Percentiles rank a stretch among this genome's conserved stretches.
Conservation (phyloP, 2,888 invertebrate species). For the Heterodera filipjevi region DNA sequence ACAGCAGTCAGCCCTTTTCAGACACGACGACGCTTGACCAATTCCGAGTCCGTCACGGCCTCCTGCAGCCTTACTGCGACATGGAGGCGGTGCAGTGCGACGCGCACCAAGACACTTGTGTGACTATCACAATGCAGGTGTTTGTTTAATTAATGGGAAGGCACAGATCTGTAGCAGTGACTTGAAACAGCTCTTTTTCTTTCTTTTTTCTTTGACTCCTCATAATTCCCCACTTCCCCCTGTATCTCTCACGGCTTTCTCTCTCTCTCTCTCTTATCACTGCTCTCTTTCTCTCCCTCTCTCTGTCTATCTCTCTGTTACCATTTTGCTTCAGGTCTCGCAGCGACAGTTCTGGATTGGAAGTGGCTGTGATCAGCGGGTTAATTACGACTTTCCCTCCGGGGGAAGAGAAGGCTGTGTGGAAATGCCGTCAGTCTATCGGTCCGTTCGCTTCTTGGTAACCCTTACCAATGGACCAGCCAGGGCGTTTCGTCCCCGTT, state of each 20-base stretch:
- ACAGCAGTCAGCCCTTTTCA: background rate
- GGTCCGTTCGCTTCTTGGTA: no score
- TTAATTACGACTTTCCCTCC: slow-evolving; percentile 55
- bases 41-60: slow-evolving; percentile 58
- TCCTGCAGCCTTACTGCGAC: slow-evolving; percentile 48
- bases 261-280: background rate
- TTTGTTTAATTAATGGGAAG: slow-evolving; percentile 28
- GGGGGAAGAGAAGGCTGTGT: slow-evolving; percentile 48
- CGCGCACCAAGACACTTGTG: slow-evolving; percentile 59
- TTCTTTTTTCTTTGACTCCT: no score
- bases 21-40: slow-evolving; percentile 59
- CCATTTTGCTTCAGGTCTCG: slow-evolving; percentile 9
- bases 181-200: background rate
- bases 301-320: background rate
- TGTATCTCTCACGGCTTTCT: background rate
- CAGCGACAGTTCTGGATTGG: slow-evolving; percentile 56
- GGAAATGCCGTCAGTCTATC: slow-evolving; percentile 53
- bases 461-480: no score
- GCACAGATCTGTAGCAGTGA: background rate
- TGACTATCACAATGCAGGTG: slow-evolving; percentile 61
- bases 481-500: no score
- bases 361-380: slow-evolving; percentile 57
- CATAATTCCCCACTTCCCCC: background rate
- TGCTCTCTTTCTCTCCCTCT: background rate
- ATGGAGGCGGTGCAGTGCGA: slow-evolving; percentile 61